Conservation (phyloP, 2,888 invertebrate genomes). For the Agriotes lineatus region DNA sequence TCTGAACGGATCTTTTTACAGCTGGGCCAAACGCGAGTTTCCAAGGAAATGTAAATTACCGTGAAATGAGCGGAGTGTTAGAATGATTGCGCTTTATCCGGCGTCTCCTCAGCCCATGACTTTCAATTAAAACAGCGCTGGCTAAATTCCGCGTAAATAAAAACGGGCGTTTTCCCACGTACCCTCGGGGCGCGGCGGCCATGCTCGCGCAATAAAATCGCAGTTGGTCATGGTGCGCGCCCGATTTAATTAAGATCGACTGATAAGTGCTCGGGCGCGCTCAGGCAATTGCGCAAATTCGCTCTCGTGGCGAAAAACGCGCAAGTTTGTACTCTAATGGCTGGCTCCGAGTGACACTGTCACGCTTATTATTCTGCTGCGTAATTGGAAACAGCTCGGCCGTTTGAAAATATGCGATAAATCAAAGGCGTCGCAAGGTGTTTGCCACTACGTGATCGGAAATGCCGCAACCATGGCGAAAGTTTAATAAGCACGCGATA, state of each 20-base stretch:
- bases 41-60: slow-evolving; percentile 17
- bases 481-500: background rate
- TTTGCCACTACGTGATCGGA: background rate
- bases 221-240: background rate
- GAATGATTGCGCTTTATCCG: background rate
- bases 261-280: too few relatives aligned
- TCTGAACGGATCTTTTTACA: too few relatives aligned
- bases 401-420: background rate
- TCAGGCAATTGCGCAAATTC: too few relatives aligned
- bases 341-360: background rate
- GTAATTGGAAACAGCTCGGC: background rate
- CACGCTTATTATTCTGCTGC: background rate
- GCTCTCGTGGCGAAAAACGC: too few relatives aligned
- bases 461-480: too few relatives aligned
- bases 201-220: too few relatives aligned
- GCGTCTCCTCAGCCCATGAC: background rate
- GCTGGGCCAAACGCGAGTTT: background rate
- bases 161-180: background rate
- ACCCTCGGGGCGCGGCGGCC: too few relatives aligned
- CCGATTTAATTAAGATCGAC: background rate
- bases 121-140: background rate
- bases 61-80: slow-evolving; percentile 19
- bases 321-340: background rate
- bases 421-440: background rate
- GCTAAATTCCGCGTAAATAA: background rate